Conservation (phyloP, 2,797 vertebrate species). For the Oreortyx pictus region DNA sequence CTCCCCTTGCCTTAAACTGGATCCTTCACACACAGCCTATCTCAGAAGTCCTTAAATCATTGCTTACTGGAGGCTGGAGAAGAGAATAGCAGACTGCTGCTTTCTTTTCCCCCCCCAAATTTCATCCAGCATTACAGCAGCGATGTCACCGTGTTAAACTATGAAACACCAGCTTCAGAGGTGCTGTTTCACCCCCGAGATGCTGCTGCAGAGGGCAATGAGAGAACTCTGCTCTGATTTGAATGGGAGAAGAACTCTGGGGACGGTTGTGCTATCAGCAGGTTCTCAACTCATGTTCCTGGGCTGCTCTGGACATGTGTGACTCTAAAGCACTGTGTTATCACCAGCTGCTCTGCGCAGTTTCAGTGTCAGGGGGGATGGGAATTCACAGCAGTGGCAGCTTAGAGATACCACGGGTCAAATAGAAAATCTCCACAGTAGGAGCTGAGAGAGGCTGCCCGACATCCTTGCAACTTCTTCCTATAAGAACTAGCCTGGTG, state of each 20-base stretch:
- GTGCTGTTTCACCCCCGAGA: rapidly evolving
- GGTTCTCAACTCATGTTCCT: neutral
- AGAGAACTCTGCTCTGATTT: neutral
- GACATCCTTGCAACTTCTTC: neutral
- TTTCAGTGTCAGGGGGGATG: rapidly evolving
- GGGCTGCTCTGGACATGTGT: neutral
- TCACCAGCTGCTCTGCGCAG: neutral
- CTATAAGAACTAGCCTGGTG: rapidly evolving
- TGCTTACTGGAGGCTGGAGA: neutral
- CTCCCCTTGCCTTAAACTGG: rapidly evolving
- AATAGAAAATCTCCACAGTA: neutral
- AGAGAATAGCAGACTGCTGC: neutral
- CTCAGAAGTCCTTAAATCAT: neutral
- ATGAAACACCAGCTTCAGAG: rapidly evolving
- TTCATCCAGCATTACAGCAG: rapidly evolving
- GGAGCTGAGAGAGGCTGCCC: rapidly evolving
- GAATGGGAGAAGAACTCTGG: neutral
- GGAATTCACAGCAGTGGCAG: neutral
- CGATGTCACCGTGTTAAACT: rapidly evolving
- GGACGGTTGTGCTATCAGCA: neutral
- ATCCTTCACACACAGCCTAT: neutral
- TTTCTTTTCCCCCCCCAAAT: neutral
- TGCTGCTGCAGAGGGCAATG: neutral
- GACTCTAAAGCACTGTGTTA: neutral
- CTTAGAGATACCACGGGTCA: neutral